A percentile compares a stretch with the other conserved stretches of the same genome.
Evolutionary conservation across 2,113 vertebrate genomes (phyloP).

Genomic region (Phoenicopterus ruber): DNA sequence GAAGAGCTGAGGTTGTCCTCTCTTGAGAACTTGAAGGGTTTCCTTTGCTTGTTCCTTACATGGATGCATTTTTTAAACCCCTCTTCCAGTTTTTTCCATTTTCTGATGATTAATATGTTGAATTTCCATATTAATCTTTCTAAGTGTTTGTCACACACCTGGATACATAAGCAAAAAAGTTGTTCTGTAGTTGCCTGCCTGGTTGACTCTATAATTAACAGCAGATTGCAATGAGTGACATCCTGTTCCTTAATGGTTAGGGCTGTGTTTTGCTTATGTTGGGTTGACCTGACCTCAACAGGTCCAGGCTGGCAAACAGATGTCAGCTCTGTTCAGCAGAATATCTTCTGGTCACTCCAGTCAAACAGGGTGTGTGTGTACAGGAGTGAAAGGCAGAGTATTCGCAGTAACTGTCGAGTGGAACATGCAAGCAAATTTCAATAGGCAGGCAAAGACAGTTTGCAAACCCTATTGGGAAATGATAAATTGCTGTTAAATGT

Average conservation of each 20-base stretch:
- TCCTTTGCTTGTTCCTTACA: not conserved
- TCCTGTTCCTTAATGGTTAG: not conserved
- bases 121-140: not conserved
- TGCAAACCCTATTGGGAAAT: constrained; percentile 61
- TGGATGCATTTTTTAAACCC: fast-evolving
- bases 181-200: not conserved
- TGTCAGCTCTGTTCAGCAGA: not conserved
- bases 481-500: constrained; percentile 70
- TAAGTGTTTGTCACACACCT: not conserved
- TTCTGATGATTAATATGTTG: not conserved
- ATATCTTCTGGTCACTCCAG: not conserved
- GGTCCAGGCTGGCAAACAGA: not conserved
- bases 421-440: constrained; percentile 32
- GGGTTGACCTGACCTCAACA: not conserved
- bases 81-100: not conserved
- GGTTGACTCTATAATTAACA: not conserved
- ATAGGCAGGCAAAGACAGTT: constrained; percentile 19
- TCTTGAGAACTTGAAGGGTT: not conserved
- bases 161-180: not conserved
- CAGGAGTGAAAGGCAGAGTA: not conserved
- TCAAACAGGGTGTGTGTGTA: not conserved
- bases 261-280: not conserved
- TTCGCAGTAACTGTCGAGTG: not conserved
- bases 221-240: not conserved
- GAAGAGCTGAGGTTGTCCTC: fast-evolving